A percentile compares a stretch with the other conserved stretches of the same genome.
phyloP scores from a whole-genome alignment of 2,888 invertebrate species.

The Lissocephala sabroskyi region DNA sequence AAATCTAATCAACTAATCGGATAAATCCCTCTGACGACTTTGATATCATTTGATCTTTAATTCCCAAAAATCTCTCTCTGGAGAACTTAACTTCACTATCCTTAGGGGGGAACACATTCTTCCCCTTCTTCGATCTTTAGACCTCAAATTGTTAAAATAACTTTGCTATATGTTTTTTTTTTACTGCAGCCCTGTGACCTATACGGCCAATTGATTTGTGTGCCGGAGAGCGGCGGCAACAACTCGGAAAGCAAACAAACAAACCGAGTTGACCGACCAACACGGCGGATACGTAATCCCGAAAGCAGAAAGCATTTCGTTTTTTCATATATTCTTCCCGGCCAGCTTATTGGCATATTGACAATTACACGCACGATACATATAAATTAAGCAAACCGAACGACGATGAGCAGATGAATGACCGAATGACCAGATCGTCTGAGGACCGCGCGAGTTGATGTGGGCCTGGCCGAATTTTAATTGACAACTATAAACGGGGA shows the following conservation, averaged over 20 bases:
- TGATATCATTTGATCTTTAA: too few species aligned
- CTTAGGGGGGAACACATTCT: too few species aligned
- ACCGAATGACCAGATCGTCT: not conserved
- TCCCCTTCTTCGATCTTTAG: too few species aligned
- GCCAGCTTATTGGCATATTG: conserved; percentile 63
- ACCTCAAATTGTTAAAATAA: too few species aligned
- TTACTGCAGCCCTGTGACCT: conserved; percentile 35
- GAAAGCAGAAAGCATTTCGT: conserved; percentile 14
- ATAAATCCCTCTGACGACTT: too few species aligned
- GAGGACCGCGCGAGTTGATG: conserved; percentile 41
- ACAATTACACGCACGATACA: conserved; percentile 65
- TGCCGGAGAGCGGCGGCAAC: conserved; percentile 51
- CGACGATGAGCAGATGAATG: conserved; percentile 27
- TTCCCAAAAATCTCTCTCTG: too few species aligned
- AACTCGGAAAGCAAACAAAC: conserved; percentile 53
- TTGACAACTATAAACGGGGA: conserved; percentile 47
- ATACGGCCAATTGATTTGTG: conserved; percentile 54
- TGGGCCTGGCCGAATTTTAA: conserved; percentile 65
- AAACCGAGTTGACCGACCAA: conserved; percentile 7
- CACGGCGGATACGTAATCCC: conserved; percentile 22
- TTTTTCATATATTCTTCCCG: conserved; percentile 28
- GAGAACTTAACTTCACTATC: too few species aligned
- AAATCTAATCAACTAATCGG: too few species aligned
- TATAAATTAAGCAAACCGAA: conserved; percentile 58
- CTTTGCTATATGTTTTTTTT: too few species aligned